These are phyloP conservation scores for Peribatodes rhomboidaria DNA, from an alignment of 2,888 invertebrate genomes.

Conservation along the genomic window DNA sequence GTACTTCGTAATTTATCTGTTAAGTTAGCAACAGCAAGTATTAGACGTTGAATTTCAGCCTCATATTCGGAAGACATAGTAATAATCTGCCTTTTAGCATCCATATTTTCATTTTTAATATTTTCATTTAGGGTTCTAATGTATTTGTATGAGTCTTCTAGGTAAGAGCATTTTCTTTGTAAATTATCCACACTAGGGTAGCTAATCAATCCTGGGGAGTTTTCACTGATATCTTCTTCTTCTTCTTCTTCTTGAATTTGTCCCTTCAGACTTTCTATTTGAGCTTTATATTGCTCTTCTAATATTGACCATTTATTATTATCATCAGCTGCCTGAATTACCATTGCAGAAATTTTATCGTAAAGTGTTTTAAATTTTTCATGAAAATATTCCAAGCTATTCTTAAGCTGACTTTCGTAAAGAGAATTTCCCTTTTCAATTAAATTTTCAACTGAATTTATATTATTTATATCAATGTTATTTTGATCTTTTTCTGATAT, in stretches of 20 bases:
- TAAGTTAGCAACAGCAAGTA: conserved; percentile 68
- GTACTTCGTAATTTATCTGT: conserved; percentile 81
- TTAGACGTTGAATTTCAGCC: conserved; percentile 74
- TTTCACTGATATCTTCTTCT: conserved; percentile 71
- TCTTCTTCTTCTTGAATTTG: conserved; percentile 61
- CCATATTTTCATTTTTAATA: conserved; percentile 80
- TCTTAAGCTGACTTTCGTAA: conserved; percentile 71
- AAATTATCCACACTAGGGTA: conserved; percentile 57
- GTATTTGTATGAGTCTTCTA: conserved; percentile 77
- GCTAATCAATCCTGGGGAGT: conserved; percentile 71
- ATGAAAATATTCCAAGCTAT: conserved; percentile 74
- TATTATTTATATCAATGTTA: conserved; percentile 62
- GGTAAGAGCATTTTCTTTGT: conserved; percentile 76
- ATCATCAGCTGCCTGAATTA: conserved; percentile 75
- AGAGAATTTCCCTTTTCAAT: conserved; percentile 59
- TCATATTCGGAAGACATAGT: conserved; percentile 74
- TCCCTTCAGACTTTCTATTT: conserved; percentile 75
- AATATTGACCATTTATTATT: conserved; percentile 75
- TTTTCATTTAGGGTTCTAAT: conserved; percentile 83
- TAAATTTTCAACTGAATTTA: conserved; percentile 60
- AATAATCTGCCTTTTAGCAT: conserved; percentile 78
- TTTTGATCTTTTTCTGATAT: conserved; percentile 62
- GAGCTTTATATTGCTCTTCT: conserved; percentile 78
- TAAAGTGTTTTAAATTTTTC: conserved; percentile 76
- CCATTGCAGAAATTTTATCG: conserved; percentile 76